Evolutionary conservation across 2,888 invertebrate genomes (phyloP).

Genomic region (Aproaerema taeniolella): DNA sequence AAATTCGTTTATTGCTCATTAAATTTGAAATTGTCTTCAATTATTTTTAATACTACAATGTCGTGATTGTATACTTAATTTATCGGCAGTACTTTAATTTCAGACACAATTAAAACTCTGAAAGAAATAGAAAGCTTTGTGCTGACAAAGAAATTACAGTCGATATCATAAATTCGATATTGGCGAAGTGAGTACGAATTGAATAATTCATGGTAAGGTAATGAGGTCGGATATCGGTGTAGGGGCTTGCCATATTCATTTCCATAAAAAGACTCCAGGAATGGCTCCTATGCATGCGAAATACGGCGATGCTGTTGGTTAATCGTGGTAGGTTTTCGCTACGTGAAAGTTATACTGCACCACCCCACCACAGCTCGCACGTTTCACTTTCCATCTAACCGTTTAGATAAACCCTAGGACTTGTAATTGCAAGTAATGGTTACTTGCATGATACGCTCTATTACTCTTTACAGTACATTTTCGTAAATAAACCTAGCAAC

Average conservation of each 20-base stretch:
- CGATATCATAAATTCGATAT: too few species aligned
- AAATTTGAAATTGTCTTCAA: not conserved
- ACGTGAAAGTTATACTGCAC: slow-evolving; percentile 66
- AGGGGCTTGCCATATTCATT: slow-evolving; percentile 24
- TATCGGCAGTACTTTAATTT: too few species aligned
- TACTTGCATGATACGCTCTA: not conserved
- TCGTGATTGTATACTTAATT: too few species aligned
- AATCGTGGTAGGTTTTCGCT: slow-evolving; percentile 32
- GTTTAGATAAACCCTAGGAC: slow-evolving; percentile 2
- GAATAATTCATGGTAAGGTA: slow-evolving; percentile 48
- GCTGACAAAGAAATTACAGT: too few species aligned
- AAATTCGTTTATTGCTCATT: slow-evolving; percentile 23
- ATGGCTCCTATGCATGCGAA: slow-evolving; percentile 24
- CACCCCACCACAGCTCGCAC: slow-evolving; percentile 30
- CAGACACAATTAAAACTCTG: too few species aligned
- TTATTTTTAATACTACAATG: too few species aligned
- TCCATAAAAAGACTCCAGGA: slow-evolving; percentile 39
- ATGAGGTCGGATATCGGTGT: slow-evolving; percentile 40
- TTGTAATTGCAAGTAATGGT: not conserved
- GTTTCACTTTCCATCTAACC: slow-evolving; percentile 36
- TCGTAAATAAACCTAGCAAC: too few species aligned
- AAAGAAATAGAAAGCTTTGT: too few species aligned
- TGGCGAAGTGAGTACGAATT: too few species aligned
- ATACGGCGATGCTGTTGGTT: slow-evolving; percentile 35
- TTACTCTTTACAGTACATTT: not conserved